Base-by-base conservation (phyloP, 2,797 vertebrate species). In the Clarias pachynema region DNA sequence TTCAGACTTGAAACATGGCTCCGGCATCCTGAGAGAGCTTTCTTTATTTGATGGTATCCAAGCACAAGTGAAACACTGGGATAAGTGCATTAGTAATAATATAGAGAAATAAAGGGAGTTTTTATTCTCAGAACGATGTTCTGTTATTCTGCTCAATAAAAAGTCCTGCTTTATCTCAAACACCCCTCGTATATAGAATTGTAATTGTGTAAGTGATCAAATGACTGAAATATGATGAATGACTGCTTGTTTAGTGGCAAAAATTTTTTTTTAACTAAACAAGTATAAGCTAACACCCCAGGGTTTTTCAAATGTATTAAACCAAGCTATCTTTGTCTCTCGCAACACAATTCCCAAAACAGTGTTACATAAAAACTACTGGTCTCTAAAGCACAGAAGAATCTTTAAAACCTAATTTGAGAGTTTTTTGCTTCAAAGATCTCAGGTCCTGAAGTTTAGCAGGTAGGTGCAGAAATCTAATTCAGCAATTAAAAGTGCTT, bases 401-500 rank as follows among this genome's bases (percentile, higher is more conserved):
- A 70, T n/a, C n/a, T 59, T 56, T 69, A 84, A 84, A 70, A 14
- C 2, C 57, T 79, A 34, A 78, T 78, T 60, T 60, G 57, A 60
- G 5, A 59, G 75, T 37, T 78, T 78, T 60, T 70, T 22, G n/a
- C 16, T 63, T 15, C 26, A 26, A 82, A 82, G 56, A 63, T 29
- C n/a, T 66, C 79, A 34, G 68, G 79, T 83, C 83, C 83, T 82
- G 90, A 87, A 89, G 87, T 89, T 83, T 89, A 89, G 87, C 9
- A 20, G 88, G 91, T 87, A 73, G 85, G 90, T 88, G 88, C 89
- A 86, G 87, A 92, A 92, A 91, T 89, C 91, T 88, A 92, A 91
- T 92, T 92, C 90, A 87, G 91, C 92, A 93, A 93, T 94, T 92
- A 93, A 91, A 92, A 89, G 80, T 85, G 74, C 83, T 90, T 89